Evolutionary conservation across 2,888 invertebrate genomes (phyloP).

Genomic region (Pegoplata infirma): DNA sequence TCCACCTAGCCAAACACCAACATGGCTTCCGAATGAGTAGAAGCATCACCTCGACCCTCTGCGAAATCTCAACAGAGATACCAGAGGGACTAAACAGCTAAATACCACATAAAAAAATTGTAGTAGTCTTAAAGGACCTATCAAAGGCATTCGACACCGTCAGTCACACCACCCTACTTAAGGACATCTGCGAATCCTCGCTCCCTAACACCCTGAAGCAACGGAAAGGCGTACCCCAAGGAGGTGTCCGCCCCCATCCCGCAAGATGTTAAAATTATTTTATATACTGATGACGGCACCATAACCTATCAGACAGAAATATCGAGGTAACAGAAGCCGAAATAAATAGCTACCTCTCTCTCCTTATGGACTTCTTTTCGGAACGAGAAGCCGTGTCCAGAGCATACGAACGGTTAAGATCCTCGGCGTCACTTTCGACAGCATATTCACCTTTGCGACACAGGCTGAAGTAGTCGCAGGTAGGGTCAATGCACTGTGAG

Average conservation of each 20-base stretch:
- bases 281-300: not conserved
- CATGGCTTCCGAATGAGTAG: no score
- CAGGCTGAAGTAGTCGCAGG: not conserved
- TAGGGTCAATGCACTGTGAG: no score
- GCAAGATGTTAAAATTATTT: not conserved
- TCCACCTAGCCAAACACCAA: no score
- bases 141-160: no score
- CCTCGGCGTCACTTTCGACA: not conserved
- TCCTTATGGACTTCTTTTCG: no score
- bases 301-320: not conserved
- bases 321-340: not conserved
- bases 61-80: no score
- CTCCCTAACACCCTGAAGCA: not conserved
- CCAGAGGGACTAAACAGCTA: no score
- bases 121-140: no score
- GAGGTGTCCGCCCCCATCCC: not conserved
- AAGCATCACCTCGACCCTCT: no score
- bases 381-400: not conserved
- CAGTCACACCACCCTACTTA: not conserved
- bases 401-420: not conserved
- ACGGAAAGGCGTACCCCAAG: not conserved
- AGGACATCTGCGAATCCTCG: not conserved
- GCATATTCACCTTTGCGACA: not conserved
- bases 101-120: no score
- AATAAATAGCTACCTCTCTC: no score